Conservation (phyloP, 1,140 invertebrate species). For the Acromyrmex echinatior region DNA sequence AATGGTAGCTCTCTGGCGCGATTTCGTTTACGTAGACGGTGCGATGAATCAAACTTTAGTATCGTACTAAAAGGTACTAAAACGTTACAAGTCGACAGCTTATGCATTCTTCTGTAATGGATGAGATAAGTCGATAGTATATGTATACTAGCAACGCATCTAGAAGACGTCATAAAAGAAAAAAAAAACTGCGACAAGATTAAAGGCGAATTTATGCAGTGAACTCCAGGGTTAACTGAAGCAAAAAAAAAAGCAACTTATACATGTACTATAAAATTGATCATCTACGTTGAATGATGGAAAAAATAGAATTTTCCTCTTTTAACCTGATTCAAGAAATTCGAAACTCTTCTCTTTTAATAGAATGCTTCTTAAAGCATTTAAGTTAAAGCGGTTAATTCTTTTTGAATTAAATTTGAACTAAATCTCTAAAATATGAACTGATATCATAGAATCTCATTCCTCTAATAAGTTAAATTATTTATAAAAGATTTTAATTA, state of each 20-base stretch:
- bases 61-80: conserved; percentile 42
- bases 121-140: conserved; percentile 26
- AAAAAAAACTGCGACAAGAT: not conserved
- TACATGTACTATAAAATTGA: conserved; percentile 24
- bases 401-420: not conserved
- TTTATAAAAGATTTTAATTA: not conserved
- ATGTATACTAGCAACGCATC: not conserved
- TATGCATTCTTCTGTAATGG: conserved; percentile 27
- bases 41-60: conserved; percentile 53
- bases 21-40: conserved; percentile 34
- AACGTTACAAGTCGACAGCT: conserved; percentile 22
- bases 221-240: not conserved
- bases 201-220: conserved; percentile 27
- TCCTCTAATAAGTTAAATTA: not conserved
- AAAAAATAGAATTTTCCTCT: not conserved
- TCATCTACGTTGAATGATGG: not conserved
- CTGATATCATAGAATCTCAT: not conserved
- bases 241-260: conserved; percentile 5
- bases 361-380: not conserved
- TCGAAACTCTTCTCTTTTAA: not conserved
- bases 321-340: not conserved
- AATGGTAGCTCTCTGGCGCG: not conserved
- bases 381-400: not conserved
- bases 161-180: not conserved
- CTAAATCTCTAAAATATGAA: not conserved